Evolutionary conservation across 2,113 vertebrate species (phyloP).

Genomic region (Aleadryas rufinucha): DNA sequence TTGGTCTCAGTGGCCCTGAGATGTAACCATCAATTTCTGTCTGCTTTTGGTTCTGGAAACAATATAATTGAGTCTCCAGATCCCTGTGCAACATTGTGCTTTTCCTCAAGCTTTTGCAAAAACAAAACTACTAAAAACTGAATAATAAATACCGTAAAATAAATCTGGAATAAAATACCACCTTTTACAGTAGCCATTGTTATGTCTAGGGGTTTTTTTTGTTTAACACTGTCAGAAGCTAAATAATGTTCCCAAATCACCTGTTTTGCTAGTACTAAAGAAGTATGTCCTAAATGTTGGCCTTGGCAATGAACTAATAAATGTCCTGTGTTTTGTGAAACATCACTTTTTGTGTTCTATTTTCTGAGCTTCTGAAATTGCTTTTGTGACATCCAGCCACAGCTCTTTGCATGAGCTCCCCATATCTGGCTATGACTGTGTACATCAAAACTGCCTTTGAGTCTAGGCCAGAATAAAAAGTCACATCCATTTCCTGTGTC

Average conservation of each 20-base stretch:
- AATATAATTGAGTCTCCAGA: background rate
- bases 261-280: background rate
- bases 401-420: background rate
- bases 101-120: background rate
- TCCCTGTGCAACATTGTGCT: background rate
- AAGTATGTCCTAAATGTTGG: background rate
- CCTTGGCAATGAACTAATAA: background rate
- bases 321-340: background rate
- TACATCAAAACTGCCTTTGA: background rate
- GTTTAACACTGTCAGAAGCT: background rate
- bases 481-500: background rate
- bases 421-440: background rate
- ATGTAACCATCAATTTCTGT: background rate
- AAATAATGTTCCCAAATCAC: background rate
- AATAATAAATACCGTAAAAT: background rate
- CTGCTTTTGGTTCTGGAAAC: background rate
- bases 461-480: background rate
- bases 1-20: background rate
- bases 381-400: background rate
- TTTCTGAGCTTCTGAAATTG: background rate
- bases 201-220: background rate
- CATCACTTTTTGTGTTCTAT: background rate
- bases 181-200: background rate
- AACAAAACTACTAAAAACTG: background rate
- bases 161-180: background rate